Conservation (phyloP, 2,888 invertebrate genomes). For the Tachina fera region DNA sequence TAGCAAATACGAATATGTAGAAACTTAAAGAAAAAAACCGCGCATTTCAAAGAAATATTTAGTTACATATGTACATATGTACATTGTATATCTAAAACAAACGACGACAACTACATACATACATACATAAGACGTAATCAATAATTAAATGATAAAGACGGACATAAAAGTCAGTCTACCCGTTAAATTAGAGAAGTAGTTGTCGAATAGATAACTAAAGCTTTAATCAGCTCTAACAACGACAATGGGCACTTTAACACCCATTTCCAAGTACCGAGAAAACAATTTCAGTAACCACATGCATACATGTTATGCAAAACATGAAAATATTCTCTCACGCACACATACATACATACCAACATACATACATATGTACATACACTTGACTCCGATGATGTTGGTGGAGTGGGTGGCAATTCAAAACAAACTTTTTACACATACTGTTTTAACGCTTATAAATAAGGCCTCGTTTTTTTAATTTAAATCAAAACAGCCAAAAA, state of each 20-base stretch:
- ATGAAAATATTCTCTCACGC: conserved; percentile 47
- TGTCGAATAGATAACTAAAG: conserved; percentile 32
- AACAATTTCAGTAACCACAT: neutral
- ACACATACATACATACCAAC: conserved; percentile 21
- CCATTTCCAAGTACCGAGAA: conserved; percentile 10
- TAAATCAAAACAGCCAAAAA: conserved; percentile 47
- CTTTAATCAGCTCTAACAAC: conserved; percentile 26
- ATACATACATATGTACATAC: conserved; percentile 26
- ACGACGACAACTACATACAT: neutral
- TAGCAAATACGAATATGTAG: neutral
- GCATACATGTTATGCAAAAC: conserved; percentile 15
- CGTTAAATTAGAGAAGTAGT: conserved; percentile 24
- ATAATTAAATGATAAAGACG: conserved; percentile 28
- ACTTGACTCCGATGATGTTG: conserved; percentile 24
- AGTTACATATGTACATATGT: too few species aligned
- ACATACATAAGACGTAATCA: conserved; percentile 40
- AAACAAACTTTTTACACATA: conserved; percentile 44
- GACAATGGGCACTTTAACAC: conserved; percentile 3
- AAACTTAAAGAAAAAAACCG: conserved; percentile 11
- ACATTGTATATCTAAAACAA: neutral
- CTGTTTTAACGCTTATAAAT: conserved; percentile 40
- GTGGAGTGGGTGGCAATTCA: conserved; percentile 59
- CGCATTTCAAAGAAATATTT: conserved; percentile 1
- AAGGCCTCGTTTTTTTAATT: conserved; percentile 61
- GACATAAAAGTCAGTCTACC: neutral